Percentiles rank a stretch among this genome's conserved stretches.
Conservation (phyloP, 2,888 invertebrate genomes). For the Cataglyphis cursor region DNA sequence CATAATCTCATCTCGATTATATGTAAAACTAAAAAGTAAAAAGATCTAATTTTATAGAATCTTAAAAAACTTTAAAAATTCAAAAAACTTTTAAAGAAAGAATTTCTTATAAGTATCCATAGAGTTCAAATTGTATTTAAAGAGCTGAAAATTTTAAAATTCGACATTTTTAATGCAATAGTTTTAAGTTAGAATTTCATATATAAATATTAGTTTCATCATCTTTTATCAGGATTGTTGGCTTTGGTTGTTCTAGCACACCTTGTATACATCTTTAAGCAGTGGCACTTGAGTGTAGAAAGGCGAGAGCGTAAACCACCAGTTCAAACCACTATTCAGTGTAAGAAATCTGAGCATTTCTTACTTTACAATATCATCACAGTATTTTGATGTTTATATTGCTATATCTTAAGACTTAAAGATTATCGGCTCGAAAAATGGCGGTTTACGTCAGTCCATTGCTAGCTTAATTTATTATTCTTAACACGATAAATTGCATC, state of each 20-base stretch:
- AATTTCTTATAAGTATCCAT: neutral
- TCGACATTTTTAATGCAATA: neutral
- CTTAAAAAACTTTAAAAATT: neutral
- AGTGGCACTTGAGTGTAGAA: constrained; percentile 52
- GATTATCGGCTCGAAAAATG: constrained; percentile 38
- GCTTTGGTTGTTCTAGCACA: constrained; percentile 32
- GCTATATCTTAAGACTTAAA: constrained; percentile 52
- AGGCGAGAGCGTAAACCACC: constrained; percentile 70
- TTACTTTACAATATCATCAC: constrained; percentile 82
- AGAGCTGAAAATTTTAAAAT: neutral
- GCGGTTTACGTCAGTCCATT: constrained; percentile 46
- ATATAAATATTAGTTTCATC: neutral
- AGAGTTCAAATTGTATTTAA: neutral
- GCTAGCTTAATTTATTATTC: constrained; percentile 28
- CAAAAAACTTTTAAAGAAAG: neutral
- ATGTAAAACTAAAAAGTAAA: neutral
- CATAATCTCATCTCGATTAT: neutral
- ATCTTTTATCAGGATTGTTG: neutral
- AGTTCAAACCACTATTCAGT: constrained; percentile 26
- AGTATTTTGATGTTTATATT: constrained; percentile 79
- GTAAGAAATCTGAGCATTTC: constrained; percentile 61
- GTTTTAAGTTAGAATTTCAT: neutral
- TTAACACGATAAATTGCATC: constrained; percentile 44
- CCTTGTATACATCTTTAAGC: constrained; percentile 23
- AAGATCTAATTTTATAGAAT: neutral